Conservation (phyloP, 1,140 invertebrate species). For the Aphelinus atriplicis region DNA sequence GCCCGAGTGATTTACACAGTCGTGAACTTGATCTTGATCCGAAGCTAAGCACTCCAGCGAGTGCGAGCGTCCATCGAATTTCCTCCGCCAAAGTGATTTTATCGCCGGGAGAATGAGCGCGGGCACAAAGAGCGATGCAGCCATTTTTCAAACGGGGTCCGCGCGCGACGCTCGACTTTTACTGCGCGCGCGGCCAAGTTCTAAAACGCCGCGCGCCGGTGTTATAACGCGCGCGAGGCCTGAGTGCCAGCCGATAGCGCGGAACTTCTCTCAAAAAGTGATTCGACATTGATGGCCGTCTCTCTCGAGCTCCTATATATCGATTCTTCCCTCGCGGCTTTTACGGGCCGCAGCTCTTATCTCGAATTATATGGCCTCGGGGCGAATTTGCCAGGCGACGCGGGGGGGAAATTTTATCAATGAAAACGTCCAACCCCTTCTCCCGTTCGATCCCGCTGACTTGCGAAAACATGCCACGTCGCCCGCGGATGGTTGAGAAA, state of each 20-base stretch:
- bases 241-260: not conserved
- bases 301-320: slow-evolving; percentile 14
- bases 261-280: slow-evolving; percentile 34
- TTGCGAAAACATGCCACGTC: too few species aligned
- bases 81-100: too few species aligned
- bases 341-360: slow-evolving; percentile 1
- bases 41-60: too few species aligned
- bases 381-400: not conserved
- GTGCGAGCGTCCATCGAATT: too few species aligned
- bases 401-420: too few species aligned
- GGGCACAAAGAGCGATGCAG: not conserved
- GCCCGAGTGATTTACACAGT: too few species aligned
- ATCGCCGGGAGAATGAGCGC: too few species aligned
- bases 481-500: too few species aligned
- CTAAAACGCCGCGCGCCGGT: slow-evolving; percentile 3
- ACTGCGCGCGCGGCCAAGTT: slow-evolving; percentile 10
- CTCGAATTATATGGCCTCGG: not conserved
- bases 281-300: slow-evolving; percentile 24
- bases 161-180: slow-evolving; percentile 2
- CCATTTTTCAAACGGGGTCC: slow-evolving; percentile 24
- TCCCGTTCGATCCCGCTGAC: too few species aligned
- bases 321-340: slow-evolving; percentile 16
- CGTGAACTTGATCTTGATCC: too few species aligned
- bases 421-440: too few species aligned
- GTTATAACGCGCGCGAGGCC: not conserved